A percentile compares a stretch with the other conserved stretches of the same genome.
Conservation (phyloP, 2,888 invertebrate species). For the Drosophila gaucha region DNA sequence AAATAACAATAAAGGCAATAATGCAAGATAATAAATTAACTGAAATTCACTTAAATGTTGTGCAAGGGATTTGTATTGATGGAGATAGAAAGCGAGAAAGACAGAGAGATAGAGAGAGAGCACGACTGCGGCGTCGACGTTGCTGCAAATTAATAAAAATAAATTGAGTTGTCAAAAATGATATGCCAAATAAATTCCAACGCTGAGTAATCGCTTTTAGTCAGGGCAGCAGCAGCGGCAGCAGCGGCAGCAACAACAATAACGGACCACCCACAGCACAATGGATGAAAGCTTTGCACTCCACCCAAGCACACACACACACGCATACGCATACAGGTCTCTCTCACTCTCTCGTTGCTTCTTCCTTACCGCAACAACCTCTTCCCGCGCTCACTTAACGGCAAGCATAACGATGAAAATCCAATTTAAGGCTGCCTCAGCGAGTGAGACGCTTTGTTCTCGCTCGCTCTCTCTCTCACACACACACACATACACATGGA, state of each 20-base stretch:
- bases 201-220: constrained; percentile 84
- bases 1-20: constrained; percentile 81
- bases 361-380: constrained; percentile 40
- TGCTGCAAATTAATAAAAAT: constrained; percentile 85
- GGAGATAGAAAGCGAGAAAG: not conserved
- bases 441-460: constrained; percentile 48
- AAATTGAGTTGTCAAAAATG: constrained; percentile 85
- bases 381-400: constrained; percentile 66
- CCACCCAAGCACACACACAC: constrained; percentile 18
- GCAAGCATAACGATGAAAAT: constrained; percentile 80
- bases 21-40: constrained; percentile 84
- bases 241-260: constrained; percentile 2
- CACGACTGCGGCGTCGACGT: constrained; percentile 14
- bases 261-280: constrained; percentile 68
- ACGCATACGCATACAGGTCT: constrained; percentile 10
- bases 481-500: not conserved
- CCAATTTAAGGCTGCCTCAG: constrained; percentile 80
- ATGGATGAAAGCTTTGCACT: constrained; percentile 48
- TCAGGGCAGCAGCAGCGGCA: constrained; percentile 25
- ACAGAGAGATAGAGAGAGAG: not conserved
- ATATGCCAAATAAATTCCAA: constrained; percentile 85
- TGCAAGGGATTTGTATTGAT: constrained; percentile 39
- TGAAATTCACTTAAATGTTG: constrained; percentile 82
- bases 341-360: constrained; percentile 15
- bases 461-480: constrained; percentile 32